A percentile compares a stretch with the other conserved stretches of the same genome.
Evolutionary conservation across 1,140 invertebrate species (phyloP).

Genomic region (Drosophila sturtevanti): DNA sequence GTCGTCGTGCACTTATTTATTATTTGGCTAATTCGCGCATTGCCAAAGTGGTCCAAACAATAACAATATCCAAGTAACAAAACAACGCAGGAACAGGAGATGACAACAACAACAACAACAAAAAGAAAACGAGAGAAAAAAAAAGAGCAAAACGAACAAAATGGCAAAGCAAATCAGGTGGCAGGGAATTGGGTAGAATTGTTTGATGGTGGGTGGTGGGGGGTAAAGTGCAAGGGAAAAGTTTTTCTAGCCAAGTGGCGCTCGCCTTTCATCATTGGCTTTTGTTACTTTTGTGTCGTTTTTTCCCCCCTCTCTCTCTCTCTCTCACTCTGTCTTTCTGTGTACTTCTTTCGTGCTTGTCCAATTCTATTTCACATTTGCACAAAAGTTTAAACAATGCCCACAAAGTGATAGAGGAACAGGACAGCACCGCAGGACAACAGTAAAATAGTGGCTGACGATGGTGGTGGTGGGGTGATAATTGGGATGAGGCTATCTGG

Average conservation of each 20-base stretch:
- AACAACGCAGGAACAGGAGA: slow-evolving; percentile 22
- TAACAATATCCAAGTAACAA: slow-evolving; percentile 50
- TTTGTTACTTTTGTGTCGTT: slow-evolving; percentile 14
- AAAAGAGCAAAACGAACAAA: neutral
- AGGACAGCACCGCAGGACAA: slow-evolving; percentile 8
- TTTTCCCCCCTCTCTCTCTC: neutral
- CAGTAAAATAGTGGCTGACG: slow-evolving; percentile 23
- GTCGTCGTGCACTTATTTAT: slow-evolving; percentile 73
- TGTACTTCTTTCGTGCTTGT: slow-evolving; percentile 7
- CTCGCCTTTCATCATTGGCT: slow-evolving; percentile 31
- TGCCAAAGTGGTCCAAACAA: slow-evolving; percentile 67
- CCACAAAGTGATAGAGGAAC: slow-evolving; percentile 36
- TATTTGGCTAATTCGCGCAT: slow-evolving; percentile 79
- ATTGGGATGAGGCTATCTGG: neutral
- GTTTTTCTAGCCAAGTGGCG: slow-evolving; percentile 65
- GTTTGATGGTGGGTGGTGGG: neutral
- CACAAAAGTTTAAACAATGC: slow-evolving; percentile 58
- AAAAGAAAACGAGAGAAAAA: neutral
- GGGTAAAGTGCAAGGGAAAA: slow-evolving; percentile 41
- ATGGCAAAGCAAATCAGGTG: neutral
- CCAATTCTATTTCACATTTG: slow-evolving; percentile 63
- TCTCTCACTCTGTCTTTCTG: neutral
- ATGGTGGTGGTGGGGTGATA: neutral
- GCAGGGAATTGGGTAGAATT: neutral
- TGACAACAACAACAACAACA: slow-evolving; percentile 10